A percentile compares a stretch with the other conserved stretches of the same genome.
These are phyloP conservation scores for Chromobotia macracanthus DNA, from an alignment of 2,797 vertebrate genomes.

Conservation along the genomic window DNA sequence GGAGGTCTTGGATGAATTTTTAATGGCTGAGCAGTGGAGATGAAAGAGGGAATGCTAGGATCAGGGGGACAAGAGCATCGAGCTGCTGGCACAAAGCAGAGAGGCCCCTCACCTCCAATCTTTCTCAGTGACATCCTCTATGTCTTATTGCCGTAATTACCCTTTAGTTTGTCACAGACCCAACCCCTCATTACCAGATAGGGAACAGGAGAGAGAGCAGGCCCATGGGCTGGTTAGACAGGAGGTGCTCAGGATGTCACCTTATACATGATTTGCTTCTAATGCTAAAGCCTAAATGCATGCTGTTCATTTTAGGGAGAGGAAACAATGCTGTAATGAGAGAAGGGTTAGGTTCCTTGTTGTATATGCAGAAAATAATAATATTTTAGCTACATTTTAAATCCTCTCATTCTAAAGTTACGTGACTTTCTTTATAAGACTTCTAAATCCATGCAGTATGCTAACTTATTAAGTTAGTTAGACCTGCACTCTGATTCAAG, in stretches of 20 bases:
- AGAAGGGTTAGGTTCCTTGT: neutral
- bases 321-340: conserved; percentile 55
- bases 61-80: conserved; percentile 73
- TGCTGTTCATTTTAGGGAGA: conserved; percentile 37
- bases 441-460: too few relatives aligned
- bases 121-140: conserved; percentile 76
- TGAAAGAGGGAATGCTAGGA: conserved; percentile 77
- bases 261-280: conserved; percentile 56
- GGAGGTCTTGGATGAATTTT: conserved; percentile 86
- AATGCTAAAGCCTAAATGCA: conserved; percentile 43
- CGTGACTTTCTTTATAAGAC: too few relatives aligned
- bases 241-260: conserved; percentile 52
- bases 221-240: conserved; percentile 45
- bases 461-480: too few relatives aligned
- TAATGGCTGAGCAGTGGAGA: conserved; percentile 80
- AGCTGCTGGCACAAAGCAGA: conserved; percentile 77
- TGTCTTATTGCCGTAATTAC: conserved; percentile 78
- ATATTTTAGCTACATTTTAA: too few relatives aligned
- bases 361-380: conserved; percentile 1
- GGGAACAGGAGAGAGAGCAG: conserved; percentile 34
- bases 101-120: conserved; percentile 80
- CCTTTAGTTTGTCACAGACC: conserved; percentile 72
- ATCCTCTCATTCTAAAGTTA: too few relatives aligned
- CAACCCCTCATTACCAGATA: conserved; percentile 65
- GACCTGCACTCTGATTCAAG: too few relatives aligned